These are phyloP conservation scores for Pinctada fucata DNA, from an alignment of 2,888 invertebrate species.

Conservation along the genomic window DNA sequence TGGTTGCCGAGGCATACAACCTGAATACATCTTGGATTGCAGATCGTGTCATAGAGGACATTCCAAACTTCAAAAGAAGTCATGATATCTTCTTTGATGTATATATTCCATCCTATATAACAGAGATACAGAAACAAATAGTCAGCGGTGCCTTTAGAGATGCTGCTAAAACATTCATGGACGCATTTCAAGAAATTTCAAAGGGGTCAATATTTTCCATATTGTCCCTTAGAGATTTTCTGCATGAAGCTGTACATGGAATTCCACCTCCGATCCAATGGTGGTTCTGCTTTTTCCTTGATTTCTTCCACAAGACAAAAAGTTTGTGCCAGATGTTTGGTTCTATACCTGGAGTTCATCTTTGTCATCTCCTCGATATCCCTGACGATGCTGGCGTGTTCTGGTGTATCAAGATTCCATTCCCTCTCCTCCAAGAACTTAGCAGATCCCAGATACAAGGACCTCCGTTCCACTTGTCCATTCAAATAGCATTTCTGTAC, in stretches of 20 bases:
- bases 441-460: background rate
- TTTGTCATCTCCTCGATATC: background rate
- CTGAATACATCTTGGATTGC: slow-evolving; percentile 21
- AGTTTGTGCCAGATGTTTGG: background rate
- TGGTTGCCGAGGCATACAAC: slow-evolving; percentile 30
- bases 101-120: slow-evolving; percentile 20
- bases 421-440: background rate
- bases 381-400: background rate
- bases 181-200: slow-evolving; percentile 8
- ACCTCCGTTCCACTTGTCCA: background rate
- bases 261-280: slow-evolving; percentile 12
- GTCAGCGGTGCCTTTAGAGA: background rate
- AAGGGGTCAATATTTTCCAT: background rate
- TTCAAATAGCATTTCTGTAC: background rate
- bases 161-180: slow-evolving; percentile 3
- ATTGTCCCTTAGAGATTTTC: slow-evolving; percentile 10
- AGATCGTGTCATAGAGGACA: slow-evolving; percentile 31
- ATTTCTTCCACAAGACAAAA: slow-evolving; percentile 12
- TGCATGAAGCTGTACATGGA: background rate
- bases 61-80: background rate
- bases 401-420: background rate
- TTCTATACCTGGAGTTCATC: background rate
- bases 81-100: slow-evolving; percentile 13
- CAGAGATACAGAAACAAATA: slow-evolving; percentile 2
- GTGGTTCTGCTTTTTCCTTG: slow-evolving; percentile 35